Evolutionary conservation across 1,140 invertebrate species (phyloP).

Genomic region (Trichomalopsis sarcophagae): DNA sequence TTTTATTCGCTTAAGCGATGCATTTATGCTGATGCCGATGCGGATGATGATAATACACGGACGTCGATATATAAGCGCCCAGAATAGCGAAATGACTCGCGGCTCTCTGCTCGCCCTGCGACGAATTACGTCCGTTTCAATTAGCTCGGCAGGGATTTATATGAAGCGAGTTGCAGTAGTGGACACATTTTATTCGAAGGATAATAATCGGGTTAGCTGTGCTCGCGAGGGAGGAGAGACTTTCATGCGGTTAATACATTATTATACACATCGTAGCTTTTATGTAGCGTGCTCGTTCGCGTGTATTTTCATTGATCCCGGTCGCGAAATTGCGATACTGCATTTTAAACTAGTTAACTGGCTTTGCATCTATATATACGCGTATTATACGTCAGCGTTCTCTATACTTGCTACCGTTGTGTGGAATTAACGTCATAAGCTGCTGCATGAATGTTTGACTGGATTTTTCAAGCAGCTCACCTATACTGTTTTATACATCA

Average conservation of each 20-base stretch:
- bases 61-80: not conserved
- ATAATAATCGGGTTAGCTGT: not conserved
- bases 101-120: too few relatives aligned
- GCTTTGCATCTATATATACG: not conserved
- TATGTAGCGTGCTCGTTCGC: not conserved
- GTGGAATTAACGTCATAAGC: not conserved
- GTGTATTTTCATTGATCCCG: not conserved
- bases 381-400: too few relatives aligned
- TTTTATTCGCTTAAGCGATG: not conserved
- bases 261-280: not conserved
- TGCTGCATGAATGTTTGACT: too few relatives aligned
- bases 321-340: not conserved
- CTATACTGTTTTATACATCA: too few relatives aligned
- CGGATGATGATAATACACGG: not conserved
- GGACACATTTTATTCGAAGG: not conserved
- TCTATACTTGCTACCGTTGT: too few relatives aligned
- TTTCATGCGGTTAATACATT: not conserved
- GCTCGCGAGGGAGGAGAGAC: not conserved
- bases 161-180: not conserved
- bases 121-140: not conserved
- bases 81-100: not conserved
- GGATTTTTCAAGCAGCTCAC: too few relatives aligned
- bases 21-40: not conserved
- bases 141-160: not conserved
- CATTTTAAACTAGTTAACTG: slow-evolving; percentile 15